Conservation (phyloP, 1,140 invertebrate genomes). For the Oryzaephilus surinamensis region DNA sequence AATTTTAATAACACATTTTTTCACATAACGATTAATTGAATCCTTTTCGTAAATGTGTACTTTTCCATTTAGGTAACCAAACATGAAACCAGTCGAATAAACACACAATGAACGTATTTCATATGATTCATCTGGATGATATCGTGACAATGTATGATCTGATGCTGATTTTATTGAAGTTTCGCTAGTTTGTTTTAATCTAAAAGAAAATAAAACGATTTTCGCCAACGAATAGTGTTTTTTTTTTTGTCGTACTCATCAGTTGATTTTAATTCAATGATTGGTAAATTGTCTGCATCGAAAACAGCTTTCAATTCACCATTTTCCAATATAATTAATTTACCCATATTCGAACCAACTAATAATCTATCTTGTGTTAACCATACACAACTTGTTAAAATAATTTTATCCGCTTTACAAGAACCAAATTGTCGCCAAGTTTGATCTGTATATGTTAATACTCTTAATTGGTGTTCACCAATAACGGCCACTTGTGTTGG, state of each 20-base stretch:
- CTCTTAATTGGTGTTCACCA: slow-evolving; percentile 61
- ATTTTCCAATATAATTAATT: slow-evolving; percentile 64
- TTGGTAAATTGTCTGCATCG: slow-evolving; percentile 41
- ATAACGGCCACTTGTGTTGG: slow-evolving; percentile 61
- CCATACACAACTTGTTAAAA: slow-evolving; percentile 59
- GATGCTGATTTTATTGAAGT: not conserved
- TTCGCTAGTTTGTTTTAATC: too few species aligned
- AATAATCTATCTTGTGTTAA: slow-evolving; percentile 62
- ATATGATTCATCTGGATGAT: slow-evolving; percentile 19
- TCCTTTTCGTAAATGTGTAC: slow-evolving; percentile 57
- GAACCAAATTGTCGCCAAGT: slow-evolving; percentile 74
- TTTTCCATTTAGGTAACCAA: slow-evolving; percentile 45
- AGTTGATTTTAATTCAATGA: slow-evolving; percentile 26
- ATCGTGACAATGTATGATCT: too few species aligned
- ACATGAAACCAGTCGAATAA: slow-evolving; percentile 51
- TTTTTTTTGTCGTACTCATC: slow-evolving; percentile 20
- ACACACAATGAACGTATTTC: slow-evolving; percentile 40
- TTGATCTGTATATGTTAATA: slow-evolving; percentile 68
- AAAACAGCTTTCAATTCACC: slow-evolving; percentile 62
- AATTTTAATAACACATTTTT: slow-evolving; percentile 47
- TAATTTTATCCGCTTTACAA: slow-evolving; percentile 65
- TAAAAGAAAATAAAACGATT: not conserved
- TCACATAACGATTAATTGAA: slow-evolving; percentile 44
- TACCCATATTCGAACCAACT: slow-evolving; percentile 61
- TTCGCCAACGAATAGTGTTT: too few species aligned